Evolutionary conservation across 2,797 vertebrate species (phyloP).

Genomic region (Poecilia wingei): DNA sequence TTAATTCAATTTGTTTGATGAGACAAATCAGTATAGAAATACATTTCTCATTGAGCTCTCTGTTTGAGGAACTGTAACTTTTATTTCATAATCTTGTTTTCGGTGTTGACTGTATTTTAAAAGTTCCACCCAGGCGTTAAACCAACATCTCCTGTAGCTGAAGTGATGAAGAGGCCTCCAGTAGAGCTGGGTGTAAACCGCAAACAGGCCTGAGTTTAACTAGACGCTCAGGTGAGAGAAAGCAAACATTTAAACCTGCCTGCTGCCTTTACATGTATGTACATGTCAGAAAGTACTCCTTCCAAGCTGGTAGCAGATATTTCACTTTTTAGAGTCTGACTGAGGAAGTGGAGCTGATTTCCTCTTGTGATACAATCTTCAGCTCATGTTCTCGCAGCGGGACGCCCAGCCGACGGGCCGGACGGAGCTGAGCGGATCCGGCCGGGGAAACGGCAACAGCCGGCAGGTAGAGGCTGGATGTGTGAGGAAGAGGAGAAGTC

Average conservation of each 20-base stretch:
- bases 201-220: constrained; percentile 17
- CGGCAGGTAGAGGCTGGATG: background rate
- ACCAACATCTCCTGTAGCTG: background rate
- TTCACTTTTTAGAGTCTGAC: constrained; percentile 24
- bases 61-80: background rate
- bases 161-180: background rate
- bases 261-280: constrained; percentile 57
- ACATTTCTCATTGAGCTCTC: background rate
- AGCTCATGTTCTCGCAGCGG: constrained; percentile 24
- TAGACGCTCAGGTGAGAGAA: constrained; percentile 11
- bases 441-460: background rate
- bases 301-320: constrained; percentile 12
- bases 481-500: constrained; percentile 6
- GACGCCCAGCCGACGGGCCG: background rate
- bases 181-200: background rate
- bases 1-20: background rate
- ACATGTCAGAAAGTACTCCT: constrained; percentile 29
- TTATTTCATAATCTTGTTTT: background rate
- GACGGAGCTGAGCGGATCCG: background rate
- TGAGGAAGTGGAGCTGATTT: constrained; percentile 51
- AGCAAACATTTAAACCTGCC: constrained; percentile 33
- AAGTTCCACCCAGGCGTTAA: background rate
- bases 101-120: background rate
- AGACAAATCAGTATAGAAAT: background rate
- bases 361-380: constrained; percentile 48